A percentile compares a stretch with the other conserved stretches of the same genome.
Conservation (phyloP, 2,888 invertebrate genomes). For the Dasysyrphus tricinctus region DNA sequence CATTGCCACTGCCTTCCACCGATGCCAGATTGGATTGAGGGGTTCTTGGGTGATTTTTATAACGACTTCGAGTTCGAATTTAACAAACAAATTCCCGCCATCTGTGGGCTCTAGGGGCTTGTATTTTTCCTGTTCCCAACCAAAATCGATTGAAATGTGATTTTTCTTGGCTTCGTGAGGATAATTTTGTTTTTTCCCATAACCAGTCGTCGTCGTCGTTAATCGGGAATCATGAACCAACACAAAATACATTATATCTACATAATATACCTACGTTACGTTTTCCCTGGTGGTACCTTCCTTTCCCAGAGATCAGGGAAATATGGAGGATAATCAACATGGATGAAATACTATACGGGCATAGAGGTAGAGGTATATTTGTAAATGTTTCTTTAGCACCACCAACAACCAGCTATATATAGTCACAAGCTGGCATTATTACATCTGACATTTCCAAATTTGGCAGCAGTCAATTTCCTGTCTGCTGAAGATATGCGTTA, state of each 20-base stretch:
- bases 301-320: conserved; percentile 34
- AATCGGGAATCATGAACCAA: conserved; percentile 51
- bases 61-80: conserved; percentile 40
- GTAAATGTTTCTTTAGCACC: conserved; percentile 35
- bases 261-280: background rate
- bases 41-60: background rate
- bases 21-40: conserved; percentile 12
- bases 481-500: conserved; percentile 45
- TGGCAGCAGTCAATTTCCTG: conserved; percentile 69
- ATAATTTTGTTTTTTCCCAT: conserved; percentile 14
- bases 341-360: conserved; percentile 17
- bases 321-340: conserved; percentile 44
- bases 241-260: conserved; percentile 12
- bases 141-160: conserved; percentile 54
- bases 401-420: background rate
- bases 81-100: conserved; percentile 46
- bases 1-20: background rate
- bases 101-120: conserved; percentile 34
- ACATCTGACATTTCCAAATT: conserved; percentile 68
- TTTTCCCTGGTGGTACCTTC: conserved; percentile 36
- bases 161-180: conserved; percentile 51
- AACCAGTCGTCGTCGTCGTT: background rate
- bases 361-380: background rate
- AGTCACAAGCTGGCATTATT: too few species aligned
- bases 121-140: conserved; percentile 42